phyloP scores from a whole-genome alignment of 1,140 invertebrate species.

The Drosophila pallidifrons region DNA sequence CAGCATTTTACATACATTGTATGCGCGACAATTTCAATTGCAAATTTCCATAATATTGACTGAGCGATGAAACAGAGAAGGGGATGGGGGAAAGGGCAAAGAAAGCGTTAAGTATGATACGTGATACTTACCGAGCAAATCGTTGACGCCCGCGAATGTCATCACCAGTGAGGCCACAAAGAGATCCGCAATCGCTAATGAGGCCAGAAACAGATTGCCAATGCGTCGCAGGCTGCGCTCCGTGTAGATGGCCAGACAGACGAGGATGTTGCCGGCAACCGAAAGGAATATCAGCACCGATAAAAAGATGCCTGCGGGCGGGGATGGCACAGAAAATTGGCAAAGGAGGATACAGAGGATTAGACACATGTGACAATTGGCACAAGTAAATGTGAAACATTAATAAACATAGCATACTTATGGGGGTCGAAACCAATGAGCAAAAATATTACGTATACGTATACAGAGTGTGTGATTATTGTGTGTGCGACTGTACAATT shows the following conservation, averaged over 20 bases:
- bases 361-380: constrained; percentile 46
- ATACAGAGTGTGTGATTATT: no score
- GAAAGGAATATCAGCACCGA: constrained; percentile 96
- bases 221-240: constrained; percentile 96
- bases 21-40: constrained; percentile 71
- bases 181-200: constrained; percentile 97
- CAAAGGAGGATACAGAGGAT: constrained; percentile 29
- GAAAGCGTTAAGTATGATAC: neutral
- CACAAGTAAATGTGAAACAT: constrained; percentile 39
- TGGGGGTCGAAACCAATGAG: constrained; percentile 47
- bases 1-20: constrained; percentile 71
- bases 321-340: neutral
- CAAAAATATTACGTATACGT: constrained; percentile 1
- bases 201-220: constrained; percentile 97
- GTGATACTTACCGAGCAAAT: constrained; percentile 87
- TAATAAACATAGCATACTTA: constrained; percentile 69
- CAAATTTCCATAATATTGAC: constrained; percentile 63
- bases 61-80: neutral
- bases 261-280: constrained; percentile 96
- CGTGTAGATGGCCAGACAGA: constrained; percentile 98
- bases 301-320: constrained; percentile 91
- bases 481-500: constrained; percentile 3
- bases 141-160: constrained; percentile 96
- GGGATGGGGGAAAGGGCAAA: no score
- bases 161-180: constrained; percentile 97